A percentile compares a stretch with the other conserved stretches of the same genome.
These are phyloP conservation scores for Megaptera novaeangliae DNA, from an alignment of 2,113 vertebrate species.

Conservation along the genomic window DNA sequence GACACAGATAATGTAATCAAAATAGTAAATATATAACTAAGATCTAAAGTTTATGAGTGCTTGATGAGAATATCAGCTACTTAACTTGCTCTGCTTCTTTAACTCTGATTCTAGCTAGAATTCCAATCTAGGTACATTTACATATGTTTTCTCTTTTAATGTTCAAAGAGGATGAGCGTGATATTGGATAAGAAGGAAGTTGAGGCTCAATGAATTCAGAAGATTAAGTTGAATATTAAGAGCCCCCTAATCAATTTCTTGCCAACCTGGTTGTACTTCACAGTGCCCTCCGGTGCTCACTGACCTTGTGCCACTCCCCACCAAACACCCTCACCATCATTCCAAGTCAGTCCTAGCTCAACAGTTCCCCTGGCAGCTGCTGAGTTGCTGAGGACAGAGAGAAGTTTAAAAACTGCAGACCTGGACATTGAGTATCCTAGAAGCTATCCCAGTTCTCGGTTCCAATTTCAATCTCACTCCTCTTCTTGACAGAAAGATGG, in stretches of 20 bases:
- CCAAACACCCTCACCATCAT: neutral
- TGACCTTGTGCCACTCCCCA: neutral
- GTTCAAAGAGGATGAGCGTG: neutral
- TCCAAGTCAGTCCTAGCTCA: neutral
- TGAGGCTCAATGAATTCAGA: neutral
- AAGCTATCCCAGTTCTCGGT: neutral
- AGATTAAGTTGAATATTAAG: neutral
- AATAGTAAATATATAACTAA: neutral
- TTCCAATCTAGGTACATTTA: neutral
- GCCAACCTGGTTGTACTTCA: neutral
- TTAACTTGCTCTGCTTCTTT: neutral
- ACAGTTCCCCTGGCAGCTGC: neutral
- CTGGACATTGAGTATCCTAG: neutral
- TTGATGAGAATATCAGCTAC: neutral
- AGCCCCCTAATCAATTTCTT: neutral
- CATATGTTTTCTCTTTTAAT: neutral
- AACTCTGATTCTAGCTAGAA: neutral
- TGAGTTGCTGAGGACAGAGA: neutral
- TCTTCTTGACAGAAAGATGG: neutral
- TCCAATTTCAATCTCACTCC: neutral
- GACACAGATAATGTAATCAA: neutral
- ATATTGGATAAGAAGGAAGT: neutral
- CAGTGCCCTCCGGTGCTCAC: fast-evolving
- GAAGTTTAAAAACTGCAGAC: neutral
- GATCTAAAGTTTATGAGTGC: neutral